A percentile compares a stretch with the other conserved stretches of the same genome.
These are phyloP conservation scores for Lacerta agilis DNA, from an alignment of 2,797 vertebrate species.

Conservation along the genomic window DNA sequence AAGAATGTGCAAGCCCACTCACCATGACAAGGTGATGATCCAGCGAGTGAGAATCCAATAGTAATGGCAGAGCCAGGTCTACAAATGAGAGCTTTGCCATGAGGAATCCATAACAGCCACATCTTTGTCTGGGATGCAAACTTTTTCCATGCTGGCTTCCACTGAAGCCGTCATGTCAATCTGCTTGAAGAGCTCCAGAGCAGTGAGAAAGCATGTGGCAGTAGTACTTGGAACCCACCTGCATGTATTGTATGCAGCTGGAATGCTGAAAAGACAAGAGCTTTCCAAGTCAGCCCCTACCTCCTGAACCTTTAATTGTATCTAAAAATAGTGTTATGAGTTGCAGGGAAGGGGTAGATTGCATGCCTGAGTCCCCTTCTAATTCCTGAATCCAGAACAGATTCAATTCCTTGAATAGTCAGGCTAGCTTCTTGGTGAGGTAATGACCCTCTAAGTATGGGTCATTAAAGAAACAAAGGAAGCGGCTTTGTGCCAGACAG, in stretches of 20 bases:
- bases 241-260: neutral
- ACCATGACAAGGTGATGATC: no score
- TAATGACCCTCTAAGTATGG: no score
- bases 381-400: no score
- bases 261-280: neutral
- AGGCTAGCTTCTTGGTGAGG: no score
- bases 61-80: neutral
- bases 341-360: no score
- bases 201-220: neutral
- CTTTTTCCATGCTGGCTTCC: neutral
- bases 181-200: neutral
- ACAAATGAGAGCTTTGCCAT: neutral
- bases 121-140: neutral
- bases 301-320: neutral
- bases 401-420: no score
- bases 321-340: neutral
- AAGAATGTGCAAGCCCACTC: no score
- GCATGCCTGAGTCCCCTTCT: no score
- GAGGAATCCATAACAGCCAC: neutral
- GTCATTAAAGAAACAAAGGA: no score
- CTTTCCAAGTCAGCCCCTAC: neutral
- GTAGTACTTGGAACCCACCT: neutral
- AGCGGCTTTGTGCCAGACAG: no score
- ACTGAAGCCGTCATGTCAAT: neutral
- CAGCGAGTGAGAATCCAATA: no score